phyloP scores from a whole-genome alignment of 2,888 invertebrate genomes.

The Euclidia mi region DNA sequence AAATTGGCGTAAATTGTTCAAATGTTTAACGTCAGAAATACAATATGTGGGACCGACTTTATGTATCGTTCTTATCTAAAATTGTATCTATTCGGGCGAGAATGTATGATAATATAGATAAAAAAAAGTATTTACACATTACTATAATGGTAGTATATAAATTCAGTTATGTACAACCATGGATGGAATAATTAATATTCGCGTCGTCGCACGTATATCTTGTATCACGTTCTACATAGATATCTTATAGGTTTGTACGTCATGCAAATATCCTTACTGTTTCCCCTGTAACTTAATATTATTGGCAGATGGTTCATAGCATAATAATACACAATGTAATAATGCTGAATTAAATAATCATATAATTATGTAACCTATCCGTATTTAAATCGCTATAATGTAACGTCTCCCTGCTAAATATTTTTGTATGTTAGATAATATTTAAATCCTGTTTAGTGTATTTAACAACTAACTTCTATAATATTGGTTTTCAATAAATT shows the following conservation, averaged over 20 bases:
- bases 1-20: conserved; percentile 44
- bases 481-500: conserved; percentile 46
- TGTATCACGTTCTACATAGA: conserved; percentile 43
- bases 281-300: conserved; percentile 38
- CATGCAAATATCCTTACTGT: conserved; percentile 30
- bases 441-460: conserved; percentile 48
- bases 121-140: conserved; percentile 28
- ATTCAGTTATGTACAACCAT: conserved; percentile 42
- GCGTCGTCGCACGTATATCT: conserved; percentile 40
- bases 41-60: conserved; percentile 26
- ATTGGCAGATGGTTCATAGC: conserved; percentile 50
- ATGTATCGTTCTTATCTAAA: conserved; percentile 29
- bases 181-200: conserved; percentile 26
- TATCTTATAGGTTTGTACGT: conserved; percentile 34
- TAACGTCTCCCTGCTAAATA: conserved; percentile 42
- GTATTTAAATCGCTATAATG: conserved; percentile 26
- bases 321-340: conserved; percentile 43
- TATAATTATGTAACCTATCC: conserved; percentile 32
- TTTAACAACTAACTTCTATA: conserved; percentile 37
- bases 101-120: conserved; percentile 34
- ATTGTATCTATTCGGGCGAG: conserved; percentile 39
- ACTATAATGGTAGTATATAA: conserved; percentile 41
- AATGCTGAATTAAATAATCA: conserved; percentile 46
- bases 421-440: conserved; percentile 50
- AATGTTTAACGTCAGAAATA: conserved; percentile 38